These are phyloP conservation scores for Girardinus metallicus DNA, from an alignment of 2,797 vertebrate species.

Conservation along the genomic window DNA sequence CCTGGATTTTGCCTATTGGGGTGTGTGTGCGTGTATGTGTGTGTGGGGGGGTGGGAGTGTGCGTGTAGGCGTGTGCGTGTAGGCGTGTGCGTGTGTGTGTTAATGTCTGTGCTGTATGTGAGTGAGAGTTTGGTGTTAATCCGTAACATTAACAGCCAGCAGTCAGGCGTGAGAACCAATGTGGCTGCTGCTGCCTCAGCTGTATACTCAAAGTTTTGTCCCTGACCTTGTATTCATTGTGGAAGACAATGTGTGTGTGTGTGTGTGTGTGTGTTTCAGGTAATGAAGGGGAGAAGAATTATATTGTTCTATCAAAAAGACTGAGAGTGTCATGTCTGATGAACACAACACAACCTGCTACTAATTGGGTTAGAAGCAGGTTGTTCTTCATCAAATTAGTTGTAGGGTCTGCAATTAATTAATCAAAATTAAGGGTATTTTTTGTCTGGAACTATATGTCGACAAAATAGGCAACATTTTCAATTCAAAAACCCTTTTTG, in stretches of 20 bases:
- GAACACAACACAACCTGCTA: not conserved
- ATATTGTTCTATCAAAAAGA: not conserved
- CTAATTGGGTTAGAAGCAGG: not conserved
- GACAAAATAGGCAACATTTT: too few species aligned
- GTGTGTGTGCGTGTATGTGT: not conserved
- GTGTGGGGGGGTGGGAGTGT: too few species aligned
- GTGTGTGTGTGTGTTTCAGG: not conserved
- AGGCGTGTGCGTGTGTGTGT: not conserved
- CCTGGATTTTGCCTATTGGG: not conserved
- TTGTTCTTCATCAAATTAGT: too few species aligned
- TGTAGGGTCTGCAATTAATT: too few species aligned
- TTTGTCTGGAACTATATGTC: too few species aligned
- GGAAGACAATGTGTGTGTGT: not conserved
- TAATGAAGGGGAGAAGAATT: not conserved
- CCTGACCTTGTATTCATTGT: not conserved
- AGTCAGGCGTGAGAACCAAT: conserved; percentile 76
- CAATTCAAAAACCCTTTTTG: too few species aligned
- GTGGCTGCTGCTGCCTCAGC: conserved; percentile 78
- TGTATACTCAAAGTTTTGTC: conserved; percentile 28
- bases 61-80: too few species aligned
- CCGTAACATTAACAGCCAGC: conserved; percentile 73
- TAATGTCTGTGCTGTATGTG: conserved; percentile 25
- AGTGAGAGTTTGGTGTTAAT: conserved; percentile 68
- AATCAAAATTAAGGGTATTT: too few species aligned
- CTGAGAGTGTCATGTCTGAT: not conserved